These are phyloP conservation scores for Coregonus sp. DNA, from an alignment of 2,797 vertebrate genomes.

Conservation along the genomic window DNA sequence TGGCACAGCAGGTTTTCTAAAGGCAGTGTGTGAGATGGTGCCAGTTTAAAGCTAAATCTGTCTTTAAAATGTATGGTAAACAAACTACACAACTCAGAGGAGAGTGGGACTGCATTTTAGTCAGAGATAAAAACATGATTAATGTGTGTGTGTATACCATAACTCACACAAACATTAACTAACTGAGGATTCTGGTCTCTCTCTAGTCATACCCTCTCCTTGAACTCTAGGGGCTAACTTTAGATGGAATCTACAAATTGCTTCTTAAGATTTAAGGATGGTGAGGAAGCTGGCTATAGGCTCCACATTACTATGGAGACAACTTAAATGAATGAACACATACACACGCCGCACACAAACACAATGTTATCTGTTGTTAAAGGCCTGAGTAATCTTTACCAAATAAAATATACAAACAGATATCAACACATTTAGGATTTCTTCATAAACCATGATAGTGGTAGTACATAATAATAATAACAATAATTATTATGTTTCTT, in stretches of 20 bases:
- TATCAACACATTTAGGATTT: neutral
- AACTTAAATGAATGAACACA: neutral
- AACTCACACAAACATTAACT: neutral
- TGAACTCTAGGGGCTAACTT: neutral
- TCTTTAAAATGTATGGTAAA: neutral
- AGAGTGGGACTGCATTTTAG: neutral
- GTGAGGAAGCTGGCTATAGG: neutral
- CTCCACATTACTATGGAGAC: neutral
- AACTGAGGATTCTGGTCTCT: neutral
- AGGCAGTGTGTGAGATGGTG: slow-evolving; percentile 2
- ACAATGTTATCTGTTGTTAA: neutral
- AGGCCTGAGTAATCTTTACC: neutral
- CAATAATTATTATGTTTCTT: no score
- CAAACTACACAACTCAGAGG: neutral
- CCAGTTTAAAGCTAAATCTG: neutral
- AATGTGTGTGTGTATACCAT: neutral
- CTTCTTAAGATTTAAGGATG: neutral
- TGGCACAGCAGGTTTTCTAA: neutral
- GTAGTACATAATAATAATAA: no score
- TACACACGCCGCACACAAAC: neutral
- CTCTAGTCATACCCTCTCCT: neutral
- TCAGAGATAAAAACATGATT: neutral
- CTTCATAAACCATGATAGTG: no score
- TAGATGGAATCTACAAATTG: neutral
- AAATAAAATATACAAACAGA: neutral